Evolutionary conservation across 2,888 invertebrate species (phyloP).

Genomic region (Girardia tigrina): DNA sequence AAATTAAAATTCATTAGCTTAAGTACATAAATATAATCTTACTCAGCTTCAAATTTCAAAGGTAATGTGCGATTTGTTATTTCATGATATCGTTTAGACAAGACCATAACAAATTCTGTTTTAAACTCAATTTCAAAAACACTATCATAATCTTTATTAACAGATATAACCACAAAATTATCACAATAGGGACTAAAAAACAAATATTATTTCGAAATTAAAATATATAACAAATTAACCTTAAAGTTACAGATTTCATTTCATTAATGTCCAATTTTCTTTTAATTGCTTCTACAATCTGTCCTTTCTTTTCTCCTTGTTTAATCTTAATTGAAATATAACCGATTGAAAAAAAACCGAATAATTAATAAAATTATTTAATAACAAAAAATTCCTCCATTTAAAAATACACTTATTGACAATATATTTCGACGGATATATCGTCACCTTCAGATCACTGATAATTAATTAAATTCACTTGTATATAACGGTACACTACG

Average conservation of each 20-base stretch:
- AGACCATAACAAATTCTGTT: conserved; percentile 58
- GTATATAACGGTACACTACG: too few species aligned
- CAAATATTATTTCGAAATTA: too few species aligned
- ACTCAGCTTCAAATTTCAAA: conserved; percentile 52
- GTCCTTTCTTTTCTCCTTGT: conserved; percentile 58
- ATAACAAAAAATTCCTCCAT: too few species aligned
- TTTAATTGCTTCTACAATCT: conserved; percentile 40
- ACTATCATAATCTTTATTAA: conserved; percentile 57
- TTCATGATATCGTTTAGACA: conserved; percentile 50
- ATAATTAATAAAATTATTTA: too few species aligned
- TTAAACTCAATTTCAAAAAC: conserved; percentile 59
- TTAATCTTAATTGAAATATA: conserved; percentile 51
- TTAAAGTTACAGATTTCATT: background rate
- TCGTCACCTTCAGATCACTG: too few species aligned
- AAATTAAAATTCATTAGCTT: background rate
- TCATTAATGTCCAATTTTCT: conserved; percentile 13
- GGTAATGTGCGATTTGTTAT: conserved; percentile 41
- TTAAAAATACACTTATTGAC: too few species aligned
- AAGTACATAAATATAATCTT: background rate
- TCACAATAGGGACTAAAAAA: conserved; percentile 46
- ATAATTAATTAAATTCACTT: too few species aligned
- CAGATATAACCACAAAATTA: conserved; percentile 57
- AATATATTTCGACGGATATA: too few species aligned
- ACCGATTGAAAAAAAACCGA: too few species aligned
- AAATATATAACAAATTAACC: background rate